These are phyloP conservation scores for Globicephala melas DNA, from an alignment of 2,113 vertebrate genomes.

Conservation along the genomic window DNA sequence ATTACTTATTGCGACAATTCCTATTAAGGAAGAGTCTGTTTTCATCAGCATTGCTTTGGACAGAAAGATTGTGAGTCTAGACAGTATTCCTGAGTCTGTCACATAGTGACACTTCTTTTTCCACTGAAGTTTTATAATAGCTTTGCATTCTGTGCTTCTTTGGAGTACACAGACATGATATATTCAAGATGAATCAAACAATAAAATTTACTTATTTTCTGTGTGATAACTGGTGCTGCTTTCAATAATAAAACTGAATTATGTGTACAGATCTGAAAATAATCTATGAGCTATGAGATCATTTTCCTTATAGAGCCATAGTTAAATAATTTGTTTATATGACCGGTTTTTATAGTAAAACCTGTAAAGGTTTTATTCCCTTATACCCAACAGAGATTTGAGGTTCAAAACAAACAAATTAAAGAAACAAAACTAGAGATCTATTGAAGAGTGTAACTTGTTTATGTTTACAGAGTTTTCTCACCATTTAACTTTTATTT, in stretches of 20 bases:
- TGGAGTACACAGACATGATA: background rate
- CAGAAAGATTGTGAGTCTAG: background rate
- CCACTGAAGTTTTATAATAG: background rate
- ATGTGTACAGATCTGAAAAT: background rate
- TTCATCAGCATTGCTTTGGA: background rate
- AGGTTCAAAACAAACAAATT: background rate
- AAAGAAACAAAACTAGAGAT: background rate
- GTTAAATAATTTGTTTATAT: background rate
- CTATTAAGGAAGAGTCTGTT: background rate
- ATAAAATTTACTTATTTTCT: background rate
- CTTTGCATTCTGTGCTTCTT: background rate
- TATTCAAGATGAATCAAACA: background rate
- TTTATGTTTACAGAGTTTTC: background rate
- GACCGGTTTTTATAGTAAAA: slow-evolving; percentile 12
- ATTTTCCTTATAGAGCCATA: background rate
- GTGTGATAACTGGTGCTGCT: background rate
- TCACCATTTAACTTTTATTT: background rate
- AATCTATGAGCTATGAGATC: background rate
- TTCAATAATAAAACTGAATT: slow-evolving; percentile 31
- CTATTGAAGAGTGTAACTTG: background rate
- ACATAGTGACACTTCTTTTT: background rate
- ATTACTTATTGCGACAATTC: background rate
- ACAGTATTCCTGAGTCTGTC: background rate
- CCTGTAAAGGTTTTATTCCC: slow-evolving; percentile 1
- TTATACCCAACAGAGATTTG: background rate